Evolutionary conservation across 2,113 vertebrate species (phyloP).

Genomic region (Sphyrna mokarran): DNA sequence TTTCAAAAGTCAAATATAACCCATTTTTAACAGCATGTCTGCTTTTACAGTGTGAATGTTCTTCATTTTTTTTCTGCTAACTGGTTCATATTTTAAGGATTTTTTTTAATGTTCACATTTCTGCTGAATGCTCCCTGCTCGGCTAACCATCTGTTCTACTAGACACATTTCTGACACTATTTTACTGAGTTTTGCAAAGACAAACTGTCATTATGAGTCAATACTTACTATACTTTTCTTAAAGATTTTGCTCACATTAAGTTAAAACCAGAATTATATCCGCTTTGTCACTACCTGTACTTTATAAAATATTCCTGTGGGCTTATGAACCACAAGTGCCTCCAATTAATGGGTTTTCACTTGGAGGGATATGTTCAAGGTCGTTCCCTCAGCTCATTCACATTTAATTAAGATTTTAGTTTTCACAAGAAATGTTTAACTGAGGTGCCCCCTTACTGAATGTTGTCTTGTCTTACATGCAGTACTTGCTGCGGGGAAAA

Average conservation of each 20-base stretch:
- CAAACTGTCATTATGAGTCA: neutral
- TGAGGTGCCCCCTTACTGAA: neutral
- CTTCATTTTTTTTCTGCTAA: neutral
- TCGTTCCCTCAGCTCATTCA: slow-evolving; percentile 17
- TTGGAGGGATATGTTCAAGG: slow-evolving; percentile 13
- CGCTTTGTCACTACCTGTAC: neutral
- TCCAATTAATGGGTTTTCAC: slow-evolving; percentile 6
- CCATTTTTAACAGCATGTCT: slow-evolving; percentile 14
- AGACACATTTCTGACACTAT: neutral
- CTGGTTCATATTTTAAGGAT: slow-evolving; percentile 20
- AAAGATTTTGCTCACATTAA: neutral
- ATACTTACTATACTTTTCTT: neutral
- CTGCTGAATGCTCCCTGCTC: slow-evolving; percentile 26
- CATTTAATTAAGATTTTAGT: slow-evolving; percentile 31
- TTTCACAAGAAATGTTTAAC: neutral
- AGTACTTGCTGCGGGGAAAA: neutral
- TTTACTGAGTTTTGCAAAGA: neutral
- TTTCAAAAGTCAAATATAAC: neutral
- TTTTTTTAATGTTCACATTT: neutral
- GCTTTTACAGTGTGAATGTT: neutral
- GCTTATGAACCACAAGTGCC: neutral
- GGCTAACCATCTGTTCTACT: slow-evolving; percentile 33
- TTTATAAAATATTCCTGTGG: neutral
- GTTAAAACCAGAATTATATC: neutral
- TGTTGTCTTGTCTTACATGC: slow-evolving; percentile 13